These are phyloP conservation scores for Melieria omissa DNA, from an alignment of 2,888 invertebrate genomes.

Conservation along the genomic window DNA sequence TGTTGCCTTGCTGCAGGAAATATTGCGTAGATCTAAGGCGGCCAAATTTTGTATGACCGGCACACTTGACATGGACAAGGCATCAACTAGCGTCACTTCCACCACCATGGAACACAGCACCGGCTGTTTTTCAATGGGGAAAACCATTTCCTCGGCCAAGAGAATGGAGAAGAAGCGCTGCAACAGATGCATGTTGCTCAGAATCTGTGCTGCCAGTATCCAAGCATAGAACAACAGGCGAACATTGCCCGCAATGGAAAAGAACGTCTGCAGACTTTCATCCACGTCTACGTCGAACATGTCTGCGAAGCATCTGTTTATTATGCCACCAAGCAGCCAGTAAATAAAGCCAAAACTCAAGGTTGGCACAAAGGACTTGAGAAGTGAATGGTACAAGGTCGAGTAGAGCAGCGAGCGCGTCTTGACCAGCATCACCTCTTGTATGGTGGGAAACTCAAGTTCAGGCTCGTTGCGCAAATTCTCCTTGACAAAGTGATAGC, in stretches of 20 bases:
- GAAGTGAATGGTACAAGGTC: slow-evolving; percentile 72
- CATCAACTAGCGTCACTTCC: slow-evolving; percentile 72
- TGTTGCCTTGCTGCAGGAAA: slow-evolving; percentile 71
- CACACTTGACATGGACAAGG: slow-evolving; percentile 69
- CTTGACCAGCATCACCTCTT: slow-evolving; percentile 76
- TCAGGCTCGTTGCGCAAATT: slow-evolving; percentile 53
- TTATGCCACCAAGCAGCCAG: slow-evolving; percentile 71
- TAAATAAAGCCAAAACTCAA: slow-evolving; percentile 73
- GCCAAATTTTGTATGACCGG: slow-evolving; percentile 80
- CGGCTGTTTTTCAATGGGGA: slow-evolving; percentile 69
- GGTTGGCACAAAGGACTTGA: slow-evolving; percentile 73
- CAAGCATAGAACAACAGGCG: slow-evolving; percentile 73
- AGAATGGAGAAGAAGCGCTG: slow-evolving; percentile 76
- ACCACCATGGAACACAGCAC: slow-evolving; percentile 22
- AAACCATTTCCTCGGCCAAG: slow-evolving; percentile 76
- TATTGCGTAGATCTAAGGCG: slow-evolving; percentile 77
- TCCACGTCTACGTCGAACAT: slow-evolving; percentile 68
- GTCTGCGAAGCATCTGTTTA: slow-evolving; percentile 69
- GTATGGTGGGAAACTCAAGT: slow-evolving; percentile 77
- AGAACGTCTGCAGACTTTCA: slow-evolving; percentile 54
- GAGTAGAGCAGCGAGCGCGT: slow-evolving; percentile 72
- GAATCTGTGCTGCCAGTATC: slow-evolving; percentile 77
- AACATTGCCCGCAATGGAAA: slow-evolving; percentile 59
- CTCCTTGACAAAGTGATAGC: slow-evolving; percentile 66
- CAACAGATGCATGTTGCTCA: slow-evolving; percentile 78